These are phyloP conservation scores for Dinothrombium tinctorium DNA, from an alignment of 1,140 invertebrate genomes.

Conservation along the genomic window DNA sequence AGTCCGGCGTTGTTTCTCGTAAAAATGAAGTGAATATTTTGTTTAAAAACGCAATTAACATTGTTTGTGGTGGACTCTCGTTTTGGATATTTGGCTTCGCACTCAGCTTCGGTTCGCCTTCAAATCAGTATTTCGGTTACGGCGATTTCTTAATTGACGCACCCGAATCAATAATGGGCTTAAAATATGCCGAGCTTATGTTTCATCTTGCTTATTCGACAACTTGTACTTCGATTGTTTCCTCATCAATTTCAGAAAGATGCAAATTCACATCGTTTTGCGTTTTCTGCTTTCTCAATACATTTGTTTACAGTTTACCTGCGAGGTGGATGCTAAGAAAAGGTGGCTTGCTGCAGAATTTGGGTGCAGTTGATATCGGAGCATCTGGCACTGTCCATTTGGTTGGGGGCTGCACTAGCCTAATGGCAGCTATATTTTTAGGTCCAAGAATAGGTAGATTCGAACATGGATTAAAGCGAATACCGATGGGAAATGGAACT, in stretches of 20 bases:
- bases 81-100: too few species aligned
- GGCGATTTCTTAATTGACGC: too few species aligned
- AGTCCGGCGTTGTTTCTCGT: too few species aligned
- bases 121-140: too few species aligned
- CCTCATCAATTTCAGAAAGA: conserved; percentile 18
- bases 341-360: conserved; percentile 10
- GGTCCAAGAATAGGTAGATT: conserved; percentile 22
- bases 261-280: conserved; percentile 15
- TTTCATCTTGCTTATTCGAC: too few species aligned
- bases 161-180: too few species aligned
- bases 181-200: too few species aligned
- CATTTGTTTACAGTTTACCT: conserved; percentile 15
- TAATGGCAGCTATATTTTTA: conserved; percentile 20
- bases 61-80: too few species aligned
- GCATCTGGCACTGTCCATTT: conserved; percentile 19
- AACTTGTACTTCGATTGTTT: conserved; percentile 15
- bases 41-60: too few species aligned
- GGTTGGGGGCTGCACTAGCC: conserved; percentile 20
- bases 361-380: conserved; percentile 16
- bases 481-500: conserved; percentile 17
- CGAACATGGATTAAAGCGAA: conserved; percentile 12
- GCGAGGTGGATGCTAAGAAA: conserved; percentile 17
- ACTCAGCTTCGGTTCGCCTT: too few species aligned
- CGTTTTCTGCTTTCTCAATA: conserved; percentile 13
- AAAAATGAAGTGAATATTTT: too few species aligned